Base-by-base conservation (phyloP, 2,888 invertebrate species). In the Pheosia tremula region DNA sequence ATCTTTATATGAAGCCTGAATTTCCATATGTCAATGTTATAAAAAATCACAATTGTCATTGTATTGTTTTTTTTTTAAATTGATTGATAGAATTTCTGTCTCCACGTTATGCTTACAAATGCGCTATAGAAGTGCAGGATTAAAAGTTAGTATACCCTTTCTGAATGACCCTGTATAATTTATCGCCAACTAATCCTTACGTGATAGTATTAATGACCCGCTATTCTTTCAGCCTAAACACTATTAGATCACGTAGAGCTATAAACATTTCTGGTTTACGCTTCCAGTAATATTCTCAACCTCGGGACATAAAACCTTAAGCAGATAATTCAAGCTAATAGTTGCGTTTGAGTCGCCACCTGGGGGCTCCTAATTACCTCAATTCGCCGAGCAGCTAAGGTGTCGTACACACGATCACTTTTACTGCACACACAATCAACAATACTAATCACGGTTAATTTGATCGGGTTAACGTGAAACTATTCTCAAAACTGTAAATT, bases 291-390 rank as follows among this genome's bases (percentile, higher is more conserved):
- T 47, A 47, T 13, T 58, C 58, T 58, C 58, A 77, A 74, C 57
- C 56, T 80, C 80, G 41, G 50, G 60, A 73, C 74, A 79, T 79
- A 79, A 84, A 86, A 79, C 86, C 86, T 82, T 87, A 87, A 89
- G 87, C 85, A 87, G 89, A 90, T 90, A 90, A 89, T 88, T 87
- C 87, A 81, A 76, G 85, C 84, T 85, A 24, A 24, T 24, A 85
- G 89, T 88, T 85, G 82, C 83, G 82, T 84, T 75, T 64, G 81
- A 89, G 82, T 85, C 84, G 87, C 85, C 90, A 90, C 90, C 89
- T 89, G 91, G 88, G 91, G 84, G 73, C 84, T 63, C 79, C 85
- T 90, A 90, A 90, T 90, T 90, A 86, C 85, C 79, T 74, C 81
- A 81, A 84, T 83, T 84, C 84, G 79, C 82, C 80, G 69, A 74